Evolutionary conservation across 2,888 invertebrate genomes (phyloP).

Genomic region (Parelbella ahira): DNA sequence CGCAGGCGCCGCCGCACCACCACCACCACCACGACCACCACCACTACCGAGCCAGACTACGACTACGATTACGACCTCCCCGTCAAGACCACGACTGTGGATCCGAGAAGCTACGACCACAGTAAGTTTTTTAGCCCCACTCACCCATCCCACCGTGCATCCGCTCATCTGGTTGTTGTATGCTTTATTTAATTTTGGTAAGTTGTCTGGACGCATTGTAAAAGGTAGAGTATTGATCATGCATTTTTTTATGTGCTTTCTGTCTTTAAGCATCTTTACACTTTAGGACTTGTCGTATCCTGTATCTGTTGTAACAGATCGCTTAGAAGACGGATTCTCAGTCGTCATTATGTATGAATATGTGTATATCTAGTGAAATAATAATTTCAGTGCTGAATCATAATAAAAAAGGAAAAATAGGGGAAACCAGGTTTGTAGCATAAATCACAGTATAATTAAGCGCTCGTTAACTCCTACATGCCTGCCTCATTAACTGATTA

Average conservation of each 20-base stretch:
- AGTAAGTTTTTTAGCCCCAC: slow-evolving; percentile 19
- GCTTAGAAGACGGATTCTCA: too few relatives aligned
- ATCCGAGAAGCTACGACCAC: slow-evolving; percentile 21
- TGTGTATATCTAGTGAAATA: too few relatives aligned
- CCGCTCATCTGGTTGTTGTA: slow-evolving; percentile 21
- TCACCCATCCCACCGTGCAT: slow-evolving; percentile 19
- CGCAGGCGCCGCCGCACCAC: slow-evolving; percentile 17
- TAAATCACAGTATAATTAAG: slow-evolving; percentile 48
- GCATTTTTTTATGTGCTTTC: slow-evolving; percentile 19
- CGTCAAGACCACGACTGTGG: slow-evolving; percentile 18
- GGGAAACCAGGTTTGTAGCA: slow-evolving; percentile 28
- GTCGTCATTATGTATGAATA: too few relatives aligned
- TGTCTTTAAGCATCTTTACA: slow-evolving; percentile 5
- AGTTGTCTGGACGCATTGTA: slow-evolving; percentile 14
- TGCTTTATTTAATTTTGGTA: slow-evolving; percentile 24
- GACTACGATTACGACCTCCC: slow-evolving; percentile 18
- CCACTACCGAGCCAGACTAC: slow-evolving; percentile 15
- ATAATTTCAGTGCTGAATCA: neutral
- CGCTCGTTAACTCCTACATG: slow-evolving; percentile 53
- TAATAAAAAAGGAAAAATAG: slow-evolving; percentile 9
- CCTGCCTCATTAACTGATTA: slow-evolving; percentile 53
- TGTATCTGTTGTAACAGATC: too few relatives aligned
- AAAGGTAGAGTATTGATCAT: slow-evolving; percentile 14
- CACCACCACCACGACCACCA: slow-evolving; percentile 16
- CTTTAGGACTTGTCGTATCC: slow-evolving; percentile 1